A percentile compares a stretch with the other conserved stretches of the same genome.
Conservation (phyloP, 2,113 vertebrate species). For the Benitochromis conjunctus region DNA sequence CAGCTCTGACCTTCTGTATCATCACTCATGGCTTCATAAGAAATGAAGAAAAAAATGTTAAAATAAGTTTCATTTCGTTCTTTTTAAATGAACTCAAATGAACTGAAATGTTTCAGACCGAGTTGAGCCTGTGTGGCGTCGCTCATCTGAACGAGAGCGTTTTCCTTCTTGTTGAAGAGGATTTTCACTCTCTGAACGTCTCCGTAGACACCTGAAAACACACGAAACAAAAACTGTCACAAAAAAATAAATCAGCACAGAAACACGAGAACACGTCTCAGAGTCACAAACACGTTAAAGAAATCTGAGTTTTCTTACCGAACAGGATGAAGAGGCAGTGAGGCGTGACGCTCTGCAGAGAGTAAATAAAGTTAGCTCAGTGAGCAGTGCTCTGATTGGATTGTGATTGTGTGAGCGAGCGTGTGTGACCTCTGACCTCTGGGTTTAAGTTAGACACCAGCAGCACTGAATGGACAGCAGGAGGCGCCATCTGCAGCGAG, state of each 20-base stretch:
- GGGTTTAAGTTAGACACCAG: constrained; percentile 58
- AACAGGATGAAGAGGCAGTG: constrained; percentile 60
- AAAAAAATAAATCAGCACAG: neutral
- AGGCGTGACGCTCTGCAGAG: constrained; percentile 35
- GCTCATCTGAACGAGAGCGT: constrained; percentile 55
- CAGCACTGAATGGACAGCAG: constrained; percentile 42
- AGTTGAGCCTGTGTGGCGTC: constrained; percentile 55
- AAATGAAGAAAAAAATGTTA: neutral
- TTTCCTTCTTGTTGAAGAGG: constrained; percentile 59
- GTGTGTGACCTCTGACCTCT: constrained; percentile 44
- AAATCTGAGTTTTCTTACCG: neutral
- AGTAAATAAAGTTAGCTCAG: neutral
- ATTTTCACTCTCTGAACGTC: constrained; percentile 60
- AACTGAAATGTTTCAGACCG: neutral
- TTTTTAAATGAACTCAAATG: neutral
- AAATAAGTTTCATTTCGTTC: rapidly evolving
- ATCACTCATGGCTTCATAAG: neutral
- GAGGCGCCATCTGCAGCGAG: constrained; percentile 38
- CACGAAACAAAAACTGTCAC: neutral
- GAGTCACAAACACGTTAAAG: neutral
- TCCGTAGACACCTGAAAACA: constrained; percentile 49
- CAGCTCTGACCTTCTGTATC: neutral
- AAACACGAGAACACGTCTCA: neutral
- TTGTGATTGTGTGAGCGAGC: neutral
- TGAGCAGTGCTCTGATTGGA: neutral